These are phyloP conservation scores for Eciton burchellii DNA, from an alignment of 1,140 invertebrate genomes.

Conservation along the genomic window DNA sequence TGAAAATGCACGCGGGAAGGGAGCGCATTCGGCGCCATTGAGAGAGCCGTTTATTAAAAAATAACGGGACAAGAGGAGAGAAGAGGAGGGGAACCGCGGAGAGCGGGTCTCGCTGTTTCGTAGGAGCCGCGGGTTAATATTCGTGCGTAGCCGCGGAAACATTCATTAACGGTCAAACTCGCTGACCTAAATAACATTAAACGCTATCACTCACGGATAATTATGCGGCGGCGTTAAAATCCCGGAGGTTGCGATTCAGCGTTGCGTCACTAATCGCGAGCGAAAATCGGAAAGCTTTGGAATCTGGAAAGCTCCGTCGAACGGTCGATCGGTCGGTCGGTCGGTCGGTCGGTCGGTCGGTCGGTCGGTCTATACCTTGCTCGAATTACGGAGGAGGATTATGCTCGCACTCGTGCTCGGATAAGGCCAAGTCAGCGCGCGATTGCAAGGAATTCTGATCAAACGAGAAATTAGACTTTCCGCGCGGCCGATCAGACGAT, in stretches of 20 bases:
- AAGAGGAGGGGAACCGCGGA: too few species aligned
- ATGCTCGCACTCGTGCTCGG: constrained; percentile 35
- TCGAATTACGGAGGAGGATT: constrained; percentile 40
- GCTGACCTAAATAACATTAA: constrained; percentile 55
- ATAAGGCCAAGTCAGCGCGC: constrained; percentile 59
- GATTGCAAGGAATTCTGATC: constrained; percentile 62
- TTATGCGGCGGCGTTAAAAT: constrained; percentile 50
- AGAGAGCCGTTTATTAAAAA: neutral
- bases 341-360: neutral
- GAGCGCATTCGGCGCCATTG: too few species aligned
- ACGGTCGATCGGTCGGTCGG: neutral
- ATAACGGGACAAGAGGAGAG: too few species aligned
- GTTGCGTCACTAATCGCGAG: constrained; percentile 54
- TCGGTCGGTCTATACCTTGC: constrained; percentile 24
- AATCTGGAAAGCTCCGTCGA: constrained; percentile 26
- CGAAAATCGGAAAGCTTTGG: constrained; percentile 47
- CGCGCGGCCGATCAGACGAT: constrained; percentile 55
- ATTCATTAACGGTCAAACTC: constrained; percentile 46
- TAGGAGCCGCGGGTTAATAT: constrained; percentile 36
- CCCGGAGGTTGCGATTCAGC: constrained; percentile 44
- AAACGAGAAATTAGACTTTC: constrained; percentile 64
- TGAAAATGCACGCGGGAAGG: neutral
- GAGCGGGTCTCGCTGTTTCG: neutral
- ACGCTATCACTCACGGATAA: constrained; percentile 52
- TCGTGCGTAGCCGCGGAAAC: constrained; percentile 44